Evolutionary conservation across 2,113 vertebrate genomes (phyloP).

Genomic region (Cheilinus undulatus): DNA sequence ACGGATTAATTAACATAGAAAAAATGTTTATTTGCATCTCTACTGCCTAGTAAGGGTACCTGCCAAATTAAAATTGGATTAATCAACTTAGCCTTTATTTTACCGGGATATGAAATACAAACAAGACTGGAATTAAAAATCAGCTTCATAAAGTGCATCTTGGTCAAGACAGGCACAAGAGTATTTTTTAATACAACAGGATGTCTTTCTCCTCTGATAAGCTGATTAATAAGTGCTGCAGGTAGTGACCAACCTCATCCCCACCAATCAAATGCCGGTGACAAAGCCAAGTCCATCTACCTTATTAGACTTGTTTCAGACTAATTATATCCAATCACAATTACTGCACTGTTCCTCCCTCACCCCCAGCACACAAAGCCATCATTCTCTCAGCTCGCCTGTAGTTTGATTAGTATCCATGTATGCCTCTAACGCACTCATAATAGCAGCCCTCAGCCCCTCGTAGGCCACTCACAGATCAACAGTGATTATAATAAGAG

Average conservation of each 20-base stretch:
- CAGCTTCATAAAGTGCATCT: too few species aligned
- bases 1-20: too few species aligned
- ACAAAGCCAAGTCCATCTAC: slow-evolving; percentile 56
- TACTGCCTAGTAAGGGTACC: too few species aligned
- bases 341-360: slow-evolving; percentile 54
- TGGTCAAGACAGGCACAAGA: too few species aligned
- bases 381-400: slow-evolving; percentile 71
- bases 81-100: too few species aligned
- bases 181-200: background rate
- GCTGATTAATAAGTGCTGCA: slow-evolving; percentile 30
- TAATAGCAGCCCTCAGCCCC: slow-evolving; percentile 75
- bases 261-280: slow-evolving; percentile 54
- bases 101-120: too few species aligned
- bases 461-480: slow-evolving; percentile 76
- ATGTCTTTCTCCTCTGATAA: slow-evolving; percentile 1
- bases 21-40: too few species aligned
- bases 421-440: slow-evolving; percentile 70
- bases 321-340: slow-evolving; percentile 79
- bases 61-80: too few species aligned
- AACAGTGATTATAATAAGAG: slow-evolving; percentile 77
- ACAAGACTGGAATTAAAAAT: too few species aligned
- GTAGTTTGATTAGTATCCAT: slow-evolving; percentile 79
- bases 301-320: slow-evolving; percentile 64
- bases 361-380: slow-evolving; percentile 64
- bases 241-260: slow-evolving; percentile 46